Evolutionary conservation across 2,113 vertebrate genomes (phyloP), one percentile per base, ranked within the genome.

Genomic region (Plecotus auritus): DNA sequence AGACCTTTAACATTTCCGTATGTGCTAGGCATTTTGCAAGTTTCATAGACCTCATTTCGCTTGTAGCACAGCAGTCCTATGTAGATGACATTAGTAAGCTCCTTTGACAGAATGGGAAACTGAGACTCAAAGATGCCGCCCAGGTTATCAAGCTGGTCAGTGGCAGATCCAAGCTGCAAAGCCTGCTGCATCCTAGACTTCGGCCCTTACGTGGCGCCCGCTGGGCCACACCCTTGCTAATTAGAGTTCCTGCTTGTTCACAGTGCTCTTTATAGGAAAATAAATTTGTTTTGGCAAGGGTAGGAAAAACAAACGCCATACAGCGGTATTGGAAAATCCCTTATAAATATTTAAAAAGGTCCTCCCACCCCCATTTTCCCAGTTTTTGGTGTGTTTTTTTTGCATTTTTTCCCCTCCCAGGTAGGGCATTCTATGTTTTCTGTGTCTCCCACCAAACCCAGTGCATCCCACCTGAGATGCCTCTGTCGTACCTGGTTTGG

Each of bases 71-170:
- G 11, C 76, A 66, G n/a, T 56, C 54, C 59, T 66, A 4, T 20
- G 22, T 30, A 69, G 35, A 11, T 37, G 16, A 2, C 66, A 35
- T 47, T 59, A 28, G 47, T 81, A 30, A 72, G 42, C 45, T 91
- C 37, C 10, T 81, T 92, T 90, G 76, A 82, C 14, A 80, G 67
- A 51, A 59, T 73, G 56, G 32, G 77, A 85, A 42, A 69, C 9
- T 45, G 66, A 83, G 23, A 16, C 28, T 80, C 30, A 20, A 13
- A 82, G 80, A 69, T 1, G 28, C 0, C 32, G 51, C 17, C 11
- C 35, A 17, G 2, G 32, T 85, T 12, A 35, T 54, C 11, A 49
- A 30, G 42, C 61, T 28, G 28, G 49, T 61, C 35, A 13, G 5
- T 16, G 61, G 26, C 37, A 72, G 6, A 70, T 66, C n/a, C 11